These are phyloP conservation scores for Glandiceps talaboti DNA, from an alignment of 53 echinoderm and acorn worm species.

Conservation along the genomic window DNA sequence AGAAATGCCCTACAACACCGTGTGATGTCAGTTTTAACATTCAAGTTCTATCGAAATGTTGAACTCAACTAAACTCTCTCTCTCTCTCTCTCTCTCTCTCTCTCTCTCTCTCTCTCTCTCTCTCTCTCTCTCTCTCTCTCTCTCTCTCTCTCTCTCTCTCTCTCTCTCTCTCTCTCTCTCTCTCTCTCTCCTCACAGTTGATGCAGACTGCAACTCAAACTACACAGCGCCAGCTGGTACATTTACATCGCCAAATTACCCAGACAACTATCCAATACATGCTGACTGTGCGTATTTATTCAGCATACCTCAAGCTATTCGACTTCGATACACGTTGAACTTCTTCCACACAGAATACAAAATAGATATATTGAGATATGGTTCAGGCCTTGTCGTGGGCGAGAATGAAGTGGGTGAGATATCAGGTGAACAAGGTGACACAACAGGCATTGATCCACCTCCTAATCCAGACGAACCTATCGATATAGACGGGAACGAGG, in stretches of 20 bases:
- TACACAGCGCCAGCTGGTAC: conserved; percentile 13
- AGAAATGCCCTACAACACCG: too few species aligned
- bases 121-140: not conserved
- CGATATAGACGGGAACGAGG: not conserved
- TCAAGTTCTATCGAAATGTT: too few species aligned
- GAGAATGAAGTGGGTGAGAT: not conserved
- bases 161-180: not conserved
- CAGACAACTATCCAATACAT: conserved; percentile 12
- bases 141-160: conserved; percentile 2
- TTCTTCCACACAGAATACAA: not conserved
- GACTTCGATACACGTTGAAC: not conserved
- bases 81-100: conserved; percentile 18
- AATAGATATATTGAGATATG: not conserved
- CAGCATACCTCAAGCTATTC: not conserved
- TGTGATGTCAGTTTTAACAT: too few species aligned
- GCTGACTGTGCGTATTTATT: conserved; percentile 13
- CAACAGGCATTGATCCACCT: not conserved
- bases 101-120: conserved; percentile 2
- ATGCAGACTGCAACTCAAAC: not conserved
- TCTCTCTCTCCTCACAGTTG: not conserved
- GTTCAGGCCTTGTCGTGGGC: not conserved
- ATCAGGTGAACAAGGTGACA: not conserved
- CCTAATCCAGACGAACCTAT: not conserved
- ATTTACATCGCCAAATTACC: conserved; percentile 32
- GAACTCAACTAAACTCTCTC: too few species aligned